These are phyloP conservation scores for Rhorus exstirpatorius DNA, from an alignment of 2,888 invertebrate genomes.

Conservation along the genomic window DNA sequence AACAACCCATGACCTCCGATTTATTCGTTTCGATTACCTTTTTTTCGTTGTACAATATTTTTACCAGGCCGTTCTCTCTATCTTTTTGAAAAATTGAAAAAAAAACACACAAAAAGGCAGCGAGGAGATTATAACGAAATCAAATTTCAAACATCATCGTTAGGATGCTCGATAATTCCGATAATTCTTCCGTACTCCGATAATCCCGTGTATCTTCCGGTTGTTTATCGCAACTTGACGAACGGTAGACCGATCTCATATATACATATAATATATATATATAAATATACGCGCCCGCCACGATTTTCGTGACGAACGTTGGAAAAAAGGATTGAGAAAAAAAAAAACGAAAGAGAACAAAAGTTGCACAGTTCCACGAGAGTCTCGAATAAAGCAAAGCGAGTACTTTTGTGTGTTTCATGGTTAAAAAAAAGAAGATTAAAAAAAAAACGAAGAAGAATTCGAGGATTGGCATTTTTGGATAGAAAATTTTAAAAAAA, in stretches of 20 bases:
- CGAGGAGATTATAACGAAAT: conserved; percentile 10
- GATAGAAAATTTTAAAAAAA: neutral
- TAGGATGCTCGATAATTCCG: conserved; percentile 58
- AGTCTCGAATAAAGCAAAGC: conserved; percentile 24
- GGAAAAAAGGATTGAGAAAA: neutral
- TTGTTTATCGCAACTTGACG: conserved; percentile 38
- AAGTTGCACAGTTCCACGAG: conserved; percentile 35
- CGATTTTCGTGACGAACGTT: conserved; percentile 17
- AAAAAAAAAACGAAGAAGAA: conserved; percentile 14
- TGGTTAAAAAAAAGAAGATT: neutral
- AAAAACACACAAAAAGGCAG: conserved; percentile 12
- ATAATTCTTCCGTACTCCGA: conserved; percentile 60
- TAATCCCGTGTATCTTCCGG: conserved; percentile 61
- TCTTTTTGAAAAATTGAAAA: neutral
- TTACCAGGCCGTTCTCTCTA: conserved; percentile 18
- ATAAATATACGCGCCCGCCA: too few species aligned
- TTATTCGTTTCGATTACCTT: neutral
- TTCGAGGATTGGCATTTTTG: conserved; percentile 42
- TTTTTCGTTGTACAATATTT: neutral
- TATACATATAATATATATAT: too few species aligned
- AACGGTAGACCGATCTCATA: conserved; percentile 62
- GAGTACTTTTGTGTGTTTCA: conserved; percentile 39
- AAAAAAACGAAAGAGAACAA: conserved; percentile 3
- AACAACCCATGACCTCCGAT: neutral
- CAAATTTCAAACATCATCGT: conserved; percentile 44